phyloP scores from a whole-genome alignment of 2,113 vertebrate genomes.

The Ibidorhyncha struthersii region DNA sequence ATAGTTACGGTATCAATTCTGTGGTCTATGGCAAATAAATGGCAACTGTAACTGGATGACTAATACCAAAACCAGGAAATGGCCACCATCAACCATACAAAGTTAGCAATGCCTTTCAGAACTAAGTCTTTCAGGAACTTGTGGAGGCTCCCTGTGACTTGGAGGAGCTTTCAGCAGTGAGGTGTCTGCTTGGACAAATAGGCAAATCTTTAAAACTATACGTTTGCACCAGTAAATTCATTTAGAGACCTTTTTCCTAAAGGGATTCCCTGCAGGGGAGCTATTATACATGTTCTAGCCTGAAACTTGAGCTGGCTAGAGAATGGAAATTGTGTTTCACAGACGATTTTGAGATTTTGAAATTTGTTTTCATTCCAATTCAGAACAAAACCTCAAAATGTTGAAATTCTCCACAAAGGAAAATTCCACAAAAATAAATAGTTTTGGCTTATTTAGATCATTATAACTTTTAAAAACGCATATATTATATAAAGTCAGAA shows the following conservation, averaged over 20 bases:
- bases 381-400: slow-evolving; percentile 66
- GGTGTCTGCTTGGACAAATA: neutral
- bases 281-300: slow-evolving; percentile 20
- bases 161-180: neutral
- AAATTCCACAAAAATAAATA: slow-evolving; percentile 60
- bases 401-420: slow-evolving; percentile 65
- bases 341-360: slow-evolving; percentile 68
- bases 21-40: neutral
- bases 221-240: slow-evolving; percentile 5
- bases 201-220: slow-evolving; percentile 2
- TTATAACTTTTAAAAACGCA: neutral
- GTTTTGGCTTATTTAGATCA: slow-evolving; percentile 11
- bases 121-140: neutral
- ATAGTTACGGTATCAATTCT: neutral
- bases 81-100: neutral
- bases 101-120: neutral
- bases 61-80: neutral
- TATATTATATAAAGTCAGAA: neutral
- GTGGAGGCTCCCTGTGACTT: neutral
- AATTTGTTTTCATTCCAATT: slow-evolving; percentile 68
- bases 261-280: slow-evolving; percentile 36
- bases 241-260: slow-evolving; percentile 36
- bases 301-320: slow-evolving; percentile 32
- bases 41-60: neutral
- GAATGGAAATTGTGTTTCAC: slow-evolving; percentile 63